A percentile compares a stretch with the other conserved stretches of the same genome.
Evolutionary conservation across 2,888 invertebrate species (phyloP).

Genomic region (Leucophenga montana): DNA sequence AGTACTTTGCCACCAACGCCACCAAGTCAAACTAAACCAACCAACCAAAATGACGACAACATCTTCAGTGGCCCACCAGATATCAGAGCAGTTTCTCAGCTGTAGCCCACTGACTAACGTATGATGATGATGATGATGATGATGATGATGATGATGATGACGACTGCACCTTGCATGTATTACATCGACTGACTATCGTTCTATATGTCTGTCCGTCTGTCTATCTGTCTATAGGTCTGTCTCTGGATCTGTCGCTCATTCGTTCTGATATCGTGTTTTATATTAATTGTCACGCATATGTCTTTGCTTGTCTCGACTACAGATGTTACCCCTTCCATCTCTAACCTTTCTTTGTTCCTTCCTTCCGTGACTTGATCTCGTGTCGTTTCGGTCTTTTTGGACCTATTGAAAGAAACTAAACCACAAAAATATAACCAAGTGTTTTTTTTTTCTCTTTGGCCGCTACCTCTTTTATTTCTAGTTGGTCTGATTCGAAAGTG

Average conservation of each 20-base stretch:
- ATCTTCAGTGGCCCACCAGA: conserved; percentile 3
- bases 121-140: too few species aligned
- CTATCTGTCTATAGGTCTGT: neutral
- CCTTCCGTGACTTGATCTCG: conserved; percentile 20
- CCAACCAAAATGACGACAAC: neutral
- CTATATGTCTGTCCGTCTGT: conserved; percentile 9
- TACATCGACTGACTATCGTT: conserved; percentile 2
- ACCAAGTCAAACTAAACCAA: neutral
- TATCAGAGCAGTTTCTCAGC: neutral
- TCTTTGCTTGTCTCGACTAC: conserved; percentile 35
- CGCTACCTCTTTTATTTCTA: neutral
- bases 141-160: too few species aligned
- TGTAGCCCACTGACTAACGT: neutral
- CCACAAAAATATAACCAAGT: conserved; percentile 66
- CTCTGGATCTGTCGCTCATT: neutral
- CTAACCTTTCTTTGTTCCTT: conserved; percentile 34
- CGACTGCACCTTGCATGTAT: conserved; percentile 26
- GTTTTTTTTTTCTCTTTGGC: conserved; percentile 31
- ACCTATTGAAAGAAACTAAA: conserved; percentile 53
- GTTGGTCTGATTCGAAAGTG: too few species aligned
- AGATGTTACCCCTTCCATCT: conserved; percentile 26
- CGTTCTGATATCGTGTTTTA: conserved; percentile 43
- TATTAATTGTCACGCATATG: conserved; percentile 67
- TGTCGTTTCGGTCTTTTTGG: conserved; percentile 55
- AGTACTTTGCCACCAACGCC: conserved; percentile 19